A percentile compares a stretch with the other conserved stretches of the same genome.
These are phyloP conservation scores for Coelopa frigida DNA, from an alignment of 1,140 invertebrate species.

Conservation along the genomic window DNA sequence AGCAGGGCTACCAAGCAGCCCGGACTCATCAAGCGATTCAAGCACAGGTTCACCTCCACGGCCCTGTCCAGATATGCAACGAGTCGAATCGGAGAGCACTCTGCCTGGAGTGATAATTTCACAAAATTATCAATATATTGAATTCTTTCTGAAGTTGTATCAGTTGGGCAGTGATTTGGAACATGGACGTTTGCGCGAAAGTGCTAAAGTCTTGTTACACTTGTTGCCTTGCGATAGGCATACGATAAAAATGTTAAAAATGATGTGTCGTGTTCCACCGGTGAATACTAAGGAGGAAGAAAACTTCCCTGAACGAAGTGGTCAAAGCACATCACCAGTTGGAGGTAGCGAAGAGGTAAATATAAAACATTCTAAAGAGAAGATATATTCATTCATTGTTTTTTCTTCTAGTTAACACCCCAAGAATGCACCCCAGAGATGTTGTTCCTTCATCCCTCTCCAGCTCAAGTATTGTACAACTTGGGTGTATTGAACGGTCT, in stretches of 20 bases:
- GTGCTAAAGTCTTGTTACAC: slow-evolving; percentile 77
- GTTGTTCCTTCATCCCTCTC: slow-evolving; percentile 65
- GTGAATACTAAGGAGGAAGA: too few species aligned
- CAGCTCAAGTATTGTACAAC: slow-evolving; percentile 70
- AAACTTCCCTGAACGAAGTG: too few species aligned
- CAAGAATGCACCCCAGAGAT: slow-evolving; percentile 56
- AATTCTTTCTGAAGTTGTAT: slow-evolving; percentile 86
- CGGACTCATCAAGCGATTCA: slow-evolving; percentile 54
- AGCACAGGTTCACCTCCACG: slow-evolving; percentile 67
- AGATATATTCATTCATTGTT: background rate
- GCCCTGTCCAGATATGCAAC: slow-evolving; percentile 61
- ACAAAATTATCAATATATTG: slow-evolving; percentile 69
- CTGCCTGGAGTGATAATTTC: slow-evolving; percentile 84
- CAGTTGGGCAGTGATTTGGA: slow-evolving; percentile 77
- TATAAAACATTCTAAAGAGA: too few species aligned
- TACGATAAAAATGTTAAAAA: slow-evolving; percentile 60
- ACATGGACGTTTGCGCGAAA: slow-evolving; percentile 73
- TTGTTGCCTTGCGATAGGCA: slow-evolving; percentile 81
- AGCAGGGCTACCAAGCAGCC: slow-evolving; percentile 76
- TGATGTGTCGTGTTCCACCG: slow-evolving; percentile 45
- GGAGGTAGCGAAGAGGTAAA: too few species aligned
- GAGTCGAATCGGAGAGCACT: slow-evolving; percentile 71
- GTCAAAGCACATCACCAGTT: too few species aligned
- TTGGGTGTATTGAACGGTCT: slow-evolving; percentile 81
- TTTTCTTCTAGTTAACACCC: slow-evolving; percentile 17